phyloP scores from a whole-genome alignment of 1,140 invertebrate species.

The Nasonia vitripennis region DNA sequence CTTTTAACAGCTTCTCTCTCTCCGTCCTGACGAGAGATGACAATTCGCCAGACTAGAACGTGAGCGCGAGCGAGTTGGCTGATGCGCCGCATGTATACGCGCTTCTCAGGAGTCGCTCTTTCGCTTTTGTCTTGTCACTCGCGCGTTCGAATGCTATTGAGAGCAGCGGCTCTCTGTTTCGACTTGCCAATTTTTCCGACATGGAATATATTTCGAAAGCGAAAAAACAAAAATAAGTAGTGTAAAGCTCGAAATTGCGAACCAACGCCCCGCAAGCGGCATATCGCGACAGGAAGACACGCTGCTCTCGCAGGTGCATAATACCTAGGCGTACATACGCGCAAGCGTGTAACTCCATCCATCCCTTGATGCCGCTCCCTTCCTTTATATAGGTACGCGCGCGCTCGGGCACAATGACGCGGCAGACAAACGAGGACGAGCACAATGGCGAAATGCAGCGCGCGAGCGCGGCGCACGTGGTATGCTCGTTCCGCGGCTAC shows the following conservation, averaged over 20 bases:
- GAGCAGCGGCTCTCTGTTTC: neutral
- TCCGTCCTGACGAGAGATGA: constrained; percentile 29
- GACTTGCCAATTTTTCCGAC: neutral
- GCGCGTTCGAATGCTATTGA: neutral
- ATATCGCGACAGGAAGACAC: neutral
- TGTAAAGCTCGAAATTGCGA: neutral
- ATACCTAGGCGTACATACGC: neutral
- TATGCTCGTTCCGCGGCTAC: constrained; percentile 19
- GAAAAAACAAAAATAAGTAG: neutral
- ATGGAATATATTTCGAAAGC: too few species aligned
- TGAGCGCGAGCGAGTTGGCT: neutral
- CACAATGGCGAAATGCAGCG: constrained; percentile 19
- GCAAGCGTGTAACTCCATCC: constrained; percentile 5
- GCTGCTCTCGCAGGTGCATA: neutral
- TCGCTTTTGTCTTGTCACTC: constrained; percentile 38
- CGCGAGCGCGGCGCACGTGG: neutral
- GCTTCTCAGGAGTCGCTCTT: constrained; percentile 17
- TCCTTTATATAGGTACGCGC: constrained; percentile 3
- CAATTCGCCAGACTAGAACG: constrained; percentile 40
- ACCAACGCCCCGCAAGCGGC: neutral
- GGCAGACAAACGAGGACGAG: constrained; percentile 34
- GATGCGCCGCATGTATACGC: neutral
- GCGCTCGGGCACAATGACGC: constrained; percentile 33
- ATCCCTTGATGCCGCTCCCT: neutral
- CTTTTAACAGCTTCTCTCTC: constrained; percentile 55